Evolutionary conservation across 2,888 invertebrate genomes (phyloP), one percentile per base, ranked within the genome.

Genomic region (Eupithecia exiguata): DNA sequence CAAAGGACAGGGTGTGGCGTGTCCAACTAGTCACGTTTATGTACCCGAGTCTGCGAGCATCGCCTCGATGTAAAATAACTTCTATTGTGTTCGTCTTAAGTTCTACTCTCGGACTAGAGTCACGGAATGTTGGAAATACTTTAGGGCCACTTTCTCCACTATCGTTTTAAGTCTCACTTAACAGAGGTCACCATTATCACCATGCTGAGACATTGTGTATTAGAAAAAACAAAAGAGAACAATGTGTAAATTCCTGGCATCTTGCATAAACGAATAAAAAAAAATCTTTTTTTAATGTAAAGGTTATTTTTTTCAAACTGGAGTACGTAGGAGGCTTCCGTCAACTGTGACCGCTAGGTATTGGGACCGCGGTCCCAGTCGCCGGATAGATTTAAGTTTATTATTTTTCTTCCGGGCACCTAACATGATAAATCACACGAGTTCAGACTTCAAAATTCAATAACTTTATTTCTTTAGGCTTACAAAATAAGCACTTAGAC

Each of bases 1-100:
- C 81, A 79, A 78, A 79, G 77, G 76, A 76, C 70, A 68, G 71
- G 78, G 80, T 69, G 78, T 70, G 77, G 77, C 69, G 72, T 66
- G 78, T 38, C 67, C 38, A 46, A 21, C 67, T 67, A 75, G 68
- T 71, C 72, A 75, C 68, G 72, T 21, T 70, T 70, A 16, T 38
- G 58, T 46, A 35, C 58, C 58, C 53, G 70, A 61, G 49, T 53
- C 69, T 71, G 35, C 5, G n/a, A 66, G 49, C 58, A 43, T 36
- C n/a, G 9, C 38, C 25, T 49, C 21, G 16, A 46, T 10, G 66
- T 30, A 73, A 70, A 67, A 61, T 67, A 58, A 69, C 36, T 69
- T 66, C 35, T 72, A 65, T 40, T 7, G 5, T 25, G 7, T 16
- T 38, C 12, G 12, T 5, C 12, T 21, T 49, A 68, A 38, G n/a